Evolutionary conservation across 1,140 invertebrate genomes (phyloP).

Genomic region (Atta cephalotes): DNA sequence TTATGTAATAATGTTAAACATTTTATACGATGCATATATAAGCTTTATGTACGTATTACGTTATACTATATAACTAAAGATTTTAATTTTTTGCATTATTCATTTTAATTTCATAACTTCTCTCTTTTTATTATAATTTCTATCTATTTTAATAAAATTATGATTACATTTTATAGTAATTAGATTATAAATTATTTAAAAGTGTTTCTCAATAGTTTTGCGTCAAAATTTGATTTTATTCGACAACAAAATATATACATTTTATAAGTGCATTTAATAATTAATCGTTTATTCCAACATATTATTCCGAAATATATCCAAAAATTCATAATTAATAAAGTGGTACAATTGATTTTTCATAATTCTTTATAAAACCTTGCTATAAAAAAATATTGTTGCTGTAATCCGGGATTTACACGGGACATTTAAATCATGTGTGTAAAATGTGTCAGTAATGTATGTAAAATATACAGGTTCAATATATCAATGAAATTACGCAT

Average conservation of each 20-base stretch:
- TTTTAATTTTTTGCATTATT: slow-evolving; percentile 14
- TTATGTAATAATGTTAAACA: neutral
- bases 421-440: too few relatives aligned
- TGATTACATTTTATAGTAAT: neutral
- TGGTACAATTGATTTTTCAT: too few relatives aligned
- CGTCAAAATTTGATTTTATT: slow-evolving; percentile 21
- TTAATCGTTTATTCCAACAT: neutral
- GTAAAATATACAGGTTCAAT: neutral
- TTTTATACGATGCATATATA: neutral
- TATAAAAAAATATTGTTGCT: neutral
- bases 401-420: neutral
- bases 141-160: slow-evolving; percentile 24
- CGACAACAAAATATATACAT: neutral
- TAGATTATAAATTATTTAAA: slow-evolving; percentile 3
- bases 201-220: neutral
- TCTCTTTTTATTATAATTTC: slow-evolving; percentile 14
- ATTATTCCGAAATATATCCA: neutral
- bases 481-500: slow-evolving; percentile 8
- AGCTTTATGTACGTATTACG: neutral
- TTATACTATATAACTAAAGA: slow-evolving; percentile 8
- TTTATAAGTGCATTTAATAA: slow-evolving; percentile 1
- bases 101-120: neutral
- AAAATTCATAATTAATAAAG: too few relatives aligned
- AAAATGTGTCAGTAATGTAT: neutral
- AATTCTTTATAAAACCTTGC: too few relatives aligned